Percentiles rank a stretch among this genome's conserved stretches.
Conservation (phyloP, 2,797 vertebrate species). For the Tiaroga cobitis region DNA sequence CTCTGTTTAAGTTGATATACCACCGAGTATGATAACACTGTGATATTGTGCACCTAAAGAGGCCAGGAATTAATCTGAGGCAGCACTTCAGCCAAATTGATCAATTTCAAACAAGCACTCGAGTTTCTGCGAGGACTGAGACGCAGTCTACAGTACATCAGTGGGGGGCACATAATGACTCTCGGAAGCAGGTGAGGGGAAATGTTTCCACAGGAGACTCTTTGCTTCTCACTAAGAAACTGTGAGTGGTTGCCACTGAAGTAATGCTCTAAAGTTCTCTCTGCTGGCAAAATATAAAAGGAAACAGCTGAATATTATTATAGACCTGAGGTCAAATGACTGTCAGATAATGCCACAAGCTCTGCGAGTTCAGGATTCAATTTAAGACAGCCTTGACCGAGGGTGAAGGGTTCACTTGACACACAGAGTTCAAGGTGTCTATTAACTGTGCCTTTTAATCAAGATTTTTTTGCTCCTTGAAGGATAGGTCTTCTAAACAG, state of each 20-base stretch:
- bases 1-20: slow-evolving; percentile 10
- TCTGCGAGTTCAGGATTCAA: not conserved
- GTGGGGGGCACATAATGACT: slow-evolving; percentile 39
- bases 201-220: slow-evolving; percentile 43
- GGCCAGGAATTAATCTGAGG: slow-evolving; percentile 40
- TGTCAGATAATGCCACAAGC: not conserved
- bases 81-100: slow-evolving; percentile 44
- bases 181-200: slow-evolving; percentile 22
- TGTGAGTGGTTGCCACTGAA: not conserved
- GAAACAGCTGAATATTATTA: slow-evolving; percentile 14
- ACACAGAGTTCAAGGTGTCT: not conserved
- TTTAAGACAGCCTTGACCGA: not conserved
- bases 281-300: slow-evolving; percentile 29
- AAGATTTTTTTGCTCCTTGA: not conserved
- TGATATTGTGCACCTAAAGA: slow-evolving; percentile 35
- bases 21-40: slow-evolving; percentile 16
- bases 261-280: slow-evolving; percentile 12
- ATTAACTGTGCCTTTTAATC: slow-evolving; percentile 18
- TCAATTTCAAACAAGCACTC: slow-evolving; percentile 44
- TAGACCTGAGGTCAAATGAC: not conserved
- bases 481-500: not conserved
- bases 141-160: slow-evolving; percentile 29
- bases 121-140: slow-evolving; percentile 32
- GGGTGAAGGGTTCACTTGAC: slow-evolving; percentile 7
- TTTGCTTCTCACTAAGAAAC: slow-evolving; percentile 4